These are phyloP conservation scores for Entomobrya multifasciata DNA, from an alignment of 2,888 invertebrate genomes.

Conservation along the genomic window DNA sequence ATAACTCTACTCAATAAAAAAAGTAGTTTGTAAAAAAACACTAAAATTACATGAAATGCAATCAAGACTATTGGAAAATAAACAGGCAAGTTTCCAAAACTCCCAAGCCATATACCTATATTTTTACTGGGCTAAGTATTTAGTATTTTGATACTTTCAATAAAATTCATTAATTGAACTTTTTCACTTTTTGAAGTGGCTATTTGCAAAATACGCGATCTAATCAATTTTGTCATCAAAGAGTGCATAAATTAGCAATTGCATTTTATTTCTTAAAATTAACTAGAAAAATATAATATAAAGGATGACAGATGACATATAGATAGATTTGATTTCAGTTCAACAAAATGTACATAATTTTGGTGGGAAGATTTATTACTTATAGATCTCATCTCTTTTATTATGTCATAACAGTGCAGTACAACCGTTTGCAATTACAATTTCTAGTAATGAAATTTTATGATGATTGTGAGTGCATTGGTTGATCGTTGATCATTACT, in stretches of 20 bases:
- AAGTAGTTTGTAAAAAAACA: constrained; percentile 34
- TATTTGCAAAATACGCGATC: background rate
- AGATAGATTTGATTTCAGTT: background rate
- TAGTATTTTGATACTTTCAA: too few relatives aligned
- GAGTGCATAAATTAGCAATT: constrained; percentile 28
- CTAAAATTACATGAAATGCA: background rate
- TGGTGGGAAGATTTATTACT: constrained; percentile 2
- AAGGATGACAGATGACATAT: background rate
- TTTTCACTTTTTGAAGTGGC: background rate
- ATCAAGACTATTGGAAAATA: constrained; percentile 30
- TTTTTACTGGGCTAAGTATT: constrained; percentile 23
- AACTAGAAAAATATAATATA: background rate
- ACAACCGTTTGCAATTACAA: constrained; percentile 38
- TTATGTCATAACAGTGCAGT: background rate
- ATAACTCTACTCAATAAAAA: background rate
- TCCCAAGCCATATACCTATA: too few relatives aligned
- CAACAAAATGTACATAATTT: background rate
- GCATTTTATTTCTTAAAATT: constrained; percentile 3
- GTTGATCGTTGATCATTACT: too few relatives aligned
- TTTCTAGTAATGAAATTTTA: constrained; percentile 22
- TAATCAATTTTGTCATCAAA: background rate
- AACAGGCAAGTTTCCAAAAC: constrained; percentile 42
- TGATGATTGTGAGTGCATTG: too few relatives aligned
- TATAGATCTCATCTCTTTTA: background rate
- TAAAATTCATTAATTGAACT: constrained; percentile 12